phyloP scores from a whole-genome alignment of 2,888 invertebrate species.

The Antheraea assamensis region DNA sequence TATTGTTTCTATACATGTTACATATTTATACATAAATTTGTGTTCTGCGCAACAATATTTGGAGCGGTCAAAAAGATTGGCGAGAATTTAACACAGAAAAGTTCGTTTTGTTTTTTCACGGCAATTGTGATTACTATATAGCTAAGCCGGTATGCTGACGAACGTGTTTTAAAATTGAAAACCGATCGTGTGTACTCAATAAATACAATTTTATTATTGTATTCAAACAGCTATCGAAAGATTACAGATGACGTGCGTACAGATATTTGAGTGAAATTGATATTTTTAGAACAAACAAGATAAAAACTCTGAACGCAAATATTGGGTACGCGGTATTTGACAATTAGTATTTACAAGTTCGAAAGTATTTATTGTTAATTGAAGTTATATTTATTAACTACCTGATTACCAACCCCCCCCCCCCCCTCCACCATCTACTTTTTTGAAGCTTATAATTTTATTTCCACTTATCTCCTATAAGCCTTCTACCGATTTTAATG shows the following conservation, averaged over 20 bases:
- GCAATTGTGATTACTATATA: neutral
- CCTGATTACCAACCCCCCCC: no score
- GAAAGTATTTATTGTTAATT: neutral
- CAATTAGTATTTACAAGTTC: neutral
- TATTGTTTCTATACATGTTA: no score
- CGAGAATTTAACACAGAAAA: no score
- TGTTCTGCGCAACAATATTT: no score
- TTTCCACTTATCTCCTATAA: no score
- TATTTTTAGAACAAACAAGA: constrained; percentile 11
- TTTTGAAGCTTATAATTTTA: no score
- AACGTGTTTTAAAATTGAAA: neutral
- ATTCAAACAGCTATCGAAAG: neutral
- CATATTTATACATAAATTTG: no score
- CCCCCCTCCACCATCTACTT: no score
- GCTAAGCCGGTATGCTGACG: neutral
- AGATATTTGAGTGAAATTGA: neutral
- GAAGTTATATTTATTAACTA: neutral
- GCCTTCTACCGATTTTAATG: no score
- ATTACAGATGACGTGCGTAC: neutral
- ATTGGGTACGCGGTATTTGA: neutral
- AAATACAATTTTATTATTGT: neutral
- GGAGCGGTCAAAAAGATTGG: no score
- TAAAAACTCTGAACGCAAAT: neutral
- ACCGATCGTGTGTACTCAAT: neutral
- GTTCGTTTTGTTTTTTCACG: no score